A percentile compares a stretch with the other conserved stretches of the same genome.
These are phyloP conservation scores for Cettia cetti DNA, from an alignment of 2,113 vertebrate species.

Conservation along the genomic window DNA sequence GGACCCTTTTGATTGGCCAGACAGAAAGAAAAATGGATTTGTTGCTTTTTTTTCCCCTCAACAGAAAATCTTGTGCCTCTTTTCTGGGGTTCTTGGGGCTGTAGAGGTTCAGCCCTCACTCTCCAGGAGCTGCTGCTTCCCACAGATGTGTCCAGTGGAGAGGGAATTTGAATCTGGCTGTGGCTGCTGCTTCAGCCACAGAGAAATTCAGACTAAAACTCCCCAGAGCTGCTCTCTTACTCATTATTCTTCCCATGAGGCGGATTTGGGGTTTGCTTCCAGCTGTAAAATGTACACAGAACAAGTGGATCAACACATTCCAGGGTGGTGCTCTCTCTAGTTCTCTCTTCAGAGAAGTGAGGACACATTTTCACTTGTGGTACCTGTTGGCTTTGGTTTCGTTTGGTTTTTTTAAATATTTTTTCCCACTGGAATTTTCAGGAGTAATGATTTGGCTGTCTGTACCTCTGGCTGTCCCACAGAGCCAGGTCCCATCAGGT, in stretches of 20 bases:
- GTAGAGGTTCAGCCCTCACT: rapidly evolving
- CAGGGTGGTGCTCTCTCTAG: not conserved
- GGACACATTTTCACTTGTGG: rapidly evolving
- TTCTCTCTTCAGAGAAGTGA: not conserved
- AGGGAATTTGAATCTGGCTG: not conserved
- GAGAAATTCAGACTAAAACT: not conserved
- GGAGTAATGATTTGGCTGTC: not conserved
- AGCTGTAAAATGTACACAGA: not conserved
- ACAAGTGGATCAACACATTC: not conserved
- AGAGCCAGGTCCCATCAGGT: rapidly evolving
- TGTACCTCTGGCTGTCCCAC: not conserved
- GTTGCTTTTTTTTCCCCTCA: not conserved
- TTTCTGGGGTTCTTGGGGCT: not conserved
- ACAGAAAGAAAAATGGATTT: not conserved
- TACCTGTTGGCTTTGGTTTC: not conserved
- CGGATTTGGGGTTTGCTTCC: not conserved
- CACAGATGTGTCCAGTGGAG: not conserved
- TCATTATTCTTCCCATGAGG: rapidly evolving
- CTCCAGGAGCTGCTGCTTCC: not conserved
- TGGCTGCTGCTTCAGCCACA: not conserved
- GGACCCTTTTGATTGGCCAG: not conserved
- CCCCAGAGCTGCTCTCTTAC: not conserved
- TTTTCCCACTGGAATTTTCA: not conserved
- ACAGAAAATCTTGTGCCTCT: not conserved
- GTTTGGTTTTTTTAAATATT: not conserved